Conservation (phyloP, 2,113 vertebrate species). For the Zapornia atra region DNA sequence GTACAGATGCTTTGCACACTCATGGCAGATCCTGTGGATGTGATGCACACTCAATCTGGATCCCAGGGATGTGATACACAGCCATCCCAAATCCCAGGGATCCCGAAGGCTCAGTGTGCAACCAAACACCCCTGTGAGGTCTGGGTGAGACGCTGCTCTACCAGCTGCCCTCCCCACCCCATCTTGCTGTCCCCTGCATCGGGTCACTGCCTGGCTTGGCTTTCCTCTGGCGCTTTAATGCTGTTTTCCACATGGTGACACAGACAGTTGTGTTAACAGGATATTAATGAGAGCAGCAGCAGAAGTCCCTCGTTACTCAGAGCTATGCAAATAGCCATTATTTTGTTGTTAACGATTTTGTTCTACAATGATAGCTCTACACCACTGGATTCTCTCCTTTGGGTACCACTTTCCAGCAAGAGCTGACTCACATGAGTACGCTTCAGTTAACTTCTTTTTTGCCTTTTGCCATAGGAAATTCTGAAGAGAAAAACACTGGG, state of each 20-base stretch:
- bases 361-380: neutral
- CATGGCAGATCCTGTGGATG: too few relatives aligned
- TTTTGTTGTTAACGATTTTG: neutral
- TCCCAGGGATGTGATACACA: rapidly evolving
- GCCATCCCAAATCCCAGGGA: rapidly evolving
- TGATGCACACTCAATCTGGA: too few relatives aligned
- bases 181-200: rapidly evolving
- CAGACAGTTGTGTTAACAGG: neutral
- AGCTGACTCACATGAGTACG: neutral
- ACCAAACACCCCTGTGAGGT: rapidly evolving
- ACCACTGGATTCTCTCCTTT: neutral
- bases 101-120: rapidly evolving
- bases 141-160: rapidly evolving
- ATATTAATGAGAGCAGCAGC: neutral
- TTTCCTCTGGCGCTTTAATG: rapidly evolving
- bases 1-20: too few relatives aligned
- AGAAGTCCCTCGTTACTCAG: neutral
- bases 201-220: rapidly evolving
- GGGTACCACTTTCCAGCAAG: neutral
- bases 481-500: rapidly evolving
- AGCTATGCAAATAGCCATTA: neutral
- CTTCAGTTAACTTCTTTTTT: neutral
- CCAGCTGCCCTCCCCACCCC: rapidly evolving
- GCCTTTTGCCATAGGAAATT: neutral
- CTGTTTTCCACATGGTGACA: neutral